Percentiles rank a stretch among this genome's conserved stretches.
These are phyloP conservation scores for Anolis carolinensis DNA, from an alignment of 2,113 vertebrate genomes.

Conservation along the genomic window DNA sequence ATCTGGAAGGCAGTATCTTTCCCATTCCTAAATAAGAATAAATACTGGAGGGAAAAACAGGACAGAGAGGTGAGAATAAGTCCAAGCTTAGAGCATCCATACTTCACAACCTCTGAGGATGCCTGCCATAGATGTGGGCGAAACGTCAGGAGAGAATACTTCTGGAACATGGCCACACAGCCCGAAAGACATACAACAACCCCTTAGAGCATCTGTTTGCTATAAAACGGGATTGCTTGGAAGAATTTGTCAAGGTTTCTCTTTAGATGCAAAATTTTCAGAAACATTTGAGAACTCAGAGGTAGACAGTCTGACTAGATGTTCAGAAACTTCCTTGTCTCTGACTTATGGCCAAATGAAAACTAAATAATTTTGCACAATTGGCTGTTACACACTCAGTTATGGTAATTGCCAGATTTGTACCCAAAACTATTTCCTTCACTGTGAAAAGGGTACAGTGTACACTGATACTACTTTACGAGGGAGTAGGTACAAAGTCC, in stretches of 20 bases:
- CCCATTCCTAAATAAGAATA: background rate
- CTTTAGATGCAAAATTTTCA: background rate
- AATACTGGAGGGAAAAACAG: background rate
- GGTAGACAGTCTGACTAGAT: background rate
- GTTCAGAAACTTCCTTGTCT: background rate
- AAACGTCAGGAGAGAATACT: too few species aligned
- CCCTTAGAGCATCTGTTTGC: too few species aligned
- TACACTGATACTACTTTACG: accelerated
- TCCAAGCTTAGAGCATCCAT: background rate
- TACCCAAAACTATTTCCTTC: constrained; percentile 10
- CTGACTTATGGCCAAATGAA: constrained; percentile 33
- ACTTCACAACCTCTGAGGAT: too few species aligned
- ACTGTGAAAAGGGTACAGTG: constrained; percentile 29
- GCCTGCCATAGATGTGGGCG: too few species aligned
- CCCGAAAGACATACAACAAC: too few species aligned
- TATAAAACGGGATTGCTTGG: background rate
- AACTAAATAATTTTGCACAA: constrained; percentile 29
- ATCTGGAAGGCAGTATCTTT: background rate
- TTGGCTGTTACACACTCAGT: background rate
- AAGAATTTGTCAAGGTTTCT: background rate
- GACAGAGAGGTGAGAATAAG: background rate
- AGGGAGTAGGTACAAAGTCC: constrained; percentile 48
- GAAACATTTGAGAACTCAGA: background rate
- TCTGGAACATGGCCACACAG: too few species aligned
- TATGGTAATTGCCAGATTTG: background rate